Conservation (phyloP, 2,888 invertebrate genomes). For the Hypercompe scribonia region DNA sequence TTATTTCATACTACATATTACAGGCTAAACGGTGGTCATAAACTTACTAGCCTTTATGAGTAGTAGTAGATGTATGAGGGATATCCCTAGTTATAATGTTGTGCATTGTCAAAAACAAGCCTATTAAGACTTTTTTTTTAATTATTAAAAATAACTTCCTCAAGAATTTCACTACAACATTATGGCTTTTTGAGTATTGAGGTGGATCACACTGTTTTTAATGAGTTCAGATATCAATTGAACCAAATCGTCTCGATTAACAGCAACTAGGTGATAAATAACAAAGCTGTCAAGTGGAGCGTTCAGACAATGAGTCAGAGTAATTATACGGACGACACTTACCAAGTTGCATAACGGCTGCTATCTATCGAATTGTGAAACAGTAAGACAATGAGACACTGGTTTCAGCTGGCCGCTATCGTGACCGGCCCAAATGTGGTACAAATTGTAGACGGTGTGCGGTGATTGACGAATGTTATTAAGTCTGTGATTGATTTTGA, state of each 20-base stretch:
- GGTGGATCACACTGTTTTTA: slow-evolving; percentile 24
- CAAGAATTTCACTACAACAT: background rate
- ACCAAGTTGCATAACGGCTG: slow-evolving; percentile 61
- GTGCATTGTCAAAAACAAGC: background rate
- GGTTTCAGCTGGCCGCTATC: slow-evolving; percentile 47
- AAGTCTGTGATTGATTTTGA: slow-evolving; percentile 33
- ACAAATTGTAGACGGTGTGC: slow-evolving; percentile 46
- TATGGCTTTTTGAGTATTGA: slow-evolving; percentile 30
- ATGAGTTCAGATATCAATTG: slow-evolving; percentile 46
- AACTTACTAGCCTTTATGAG: background rate
- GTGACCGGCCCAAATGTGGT: slow-evolving; percentile 57
- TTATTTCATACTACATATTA: background rate
- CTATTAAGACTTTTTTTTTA: background rate
- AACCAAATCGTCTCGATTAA: slow-evolving; percentile 44
- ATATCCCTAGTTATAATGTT: background rate
- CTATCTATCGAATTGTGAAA: slow-evolving; percentile 58
- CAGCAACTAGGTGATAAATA: slow-evolving; percentile 55
- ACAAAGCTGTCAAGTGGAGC: slow-evolving; percentile 53
- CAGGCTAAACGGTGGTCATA: background rate
- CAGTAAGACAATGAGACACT: slow-evolving; percentile 41
- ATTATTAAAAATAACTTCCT: background rate
- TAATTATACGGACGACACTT: slow-evolving; percentile 69
- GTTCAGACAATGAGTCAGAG: slow-evolving; percentile 65
- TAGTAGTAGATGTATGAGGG: background rate
- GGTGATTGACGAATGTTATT: slow-evolving; percentile 40